Percentiles rank a stretch among this genome's conserved stretches.
phyloP scores from a whole-genome alignment of 1,140 invertebrate species.

The Maniola jurtina region DNA sequence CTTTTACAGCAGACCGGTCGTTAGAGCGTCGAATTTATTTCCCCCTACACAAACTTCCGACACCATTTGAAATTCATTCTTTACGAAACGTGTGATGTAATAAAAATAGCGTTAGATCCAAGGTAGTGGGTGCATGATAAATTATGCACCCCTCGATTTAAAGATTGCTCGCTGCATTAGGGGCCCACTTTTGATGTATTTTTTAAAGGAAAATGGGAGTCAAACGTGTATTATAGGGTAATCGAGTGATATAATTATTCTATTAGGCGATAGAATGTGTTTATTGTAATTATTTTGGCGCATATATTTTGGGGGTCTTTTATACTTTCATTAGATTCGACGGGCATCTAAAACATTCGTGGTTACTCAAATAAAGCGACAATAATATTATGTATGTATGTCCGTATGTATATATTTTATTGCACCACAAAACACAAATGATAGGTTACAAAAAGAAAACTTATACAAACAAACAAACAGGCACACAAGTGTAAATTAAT shows the following conservation, averaged over 20 bases:
- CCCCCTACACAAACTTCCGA: conserved; percentile 70
- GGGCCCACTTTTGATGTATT: conserved; percentile 60
- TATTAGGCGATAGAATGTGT: conserved; percentile 21
- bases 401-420: no score
- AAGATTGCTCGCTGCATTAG: conserved; percentile 70
- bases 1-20: conserved; percentile 26
- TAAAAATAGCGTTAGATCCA: conserved; percentile 70
- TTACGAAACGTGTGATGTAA: conserved; percentile 73
- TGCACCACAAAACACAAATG: no score
- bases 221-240: conserved; percentile 51
- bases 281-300: conserved; percentile 5
- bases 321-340: background rate
- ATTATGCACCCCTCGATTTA: conserved; percentile 73
- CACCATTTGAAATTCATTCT: conserved; percentile 76
- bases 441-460: no score
- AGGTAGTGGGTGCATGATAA: conserved; percentile 63
- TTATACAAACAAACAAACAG: no score
- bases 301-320: background rate
- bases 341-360: no score
- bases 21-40: conserved; percentile 53
- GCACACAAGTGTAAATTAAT: no score
- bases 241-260: conserved; percentile 41
- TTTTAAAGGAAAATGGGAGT: conserved; percentile 62
- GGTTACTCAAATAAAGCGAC: no score
- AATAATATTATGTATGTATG: no score